Evolutionary conservation across 1,140 invertebrate genomes (phyloP).

Genomic region (Papilio aristodemus): DNA sequence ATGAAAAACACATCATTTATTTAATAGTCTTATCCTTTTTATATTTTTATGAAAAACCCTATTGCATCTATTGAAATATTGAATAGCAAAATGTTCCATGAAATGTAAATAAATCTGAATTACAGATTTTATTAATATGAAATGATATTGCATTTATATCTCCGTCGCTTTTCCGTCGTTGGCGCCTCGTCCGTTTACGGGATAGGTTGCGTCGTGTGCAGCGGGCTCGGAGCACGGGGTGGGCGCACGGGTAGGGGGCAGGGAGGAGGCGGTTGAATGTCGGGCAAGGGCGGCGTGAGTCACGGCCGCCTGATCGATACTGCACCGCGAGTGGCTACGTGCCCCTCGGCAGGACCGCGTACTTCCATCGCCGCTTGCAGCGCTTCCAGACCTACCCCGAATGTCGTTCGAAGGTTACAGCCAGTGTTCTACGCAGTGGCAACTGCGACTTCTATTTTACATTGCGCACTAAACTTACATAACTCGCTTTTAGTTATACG

Average conservation of each 20-base stretch:
- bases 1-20: no score
- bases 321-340: conserved; percentile 62
- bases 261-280: conserved; percentile 56
- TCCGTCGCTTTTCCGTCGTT: neutral
- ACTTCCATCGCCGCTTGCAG: conserved; percentile 34
- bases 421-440: conserved; percentile 20
- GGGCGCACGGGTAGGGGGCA: conserved; percentile 41
- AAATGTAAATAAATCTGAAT: neutral
- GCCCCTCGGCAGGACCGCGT: conserved; percentile 41
- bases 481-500: neutral
- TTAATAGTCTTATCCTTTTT: no score
- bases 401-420: conserved; percentile 31
- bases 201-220: conserved; percentile 24
- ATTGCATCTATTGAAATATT: no score
- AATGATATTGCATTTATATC: conserved; percentile 6
- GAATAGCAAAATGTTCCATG: no score
- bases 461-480: neutral
- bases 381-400: conserved; percentile 30
- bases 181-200: neutral
- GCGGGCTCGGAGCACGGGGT: conserved; percentile 52
- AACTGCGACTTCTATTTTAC: neutral
- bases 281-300: conserved; percentile 77
- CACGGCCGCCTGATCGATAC: conserved; percentile 74
- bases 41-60: no score
- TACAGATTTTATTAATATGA: neutral